These are phyloP conservation scores for Phenganax subtilis DNA, from an alignment of 92 coral and sea anemone genomes.

Conservation along the genomic window DNA sequence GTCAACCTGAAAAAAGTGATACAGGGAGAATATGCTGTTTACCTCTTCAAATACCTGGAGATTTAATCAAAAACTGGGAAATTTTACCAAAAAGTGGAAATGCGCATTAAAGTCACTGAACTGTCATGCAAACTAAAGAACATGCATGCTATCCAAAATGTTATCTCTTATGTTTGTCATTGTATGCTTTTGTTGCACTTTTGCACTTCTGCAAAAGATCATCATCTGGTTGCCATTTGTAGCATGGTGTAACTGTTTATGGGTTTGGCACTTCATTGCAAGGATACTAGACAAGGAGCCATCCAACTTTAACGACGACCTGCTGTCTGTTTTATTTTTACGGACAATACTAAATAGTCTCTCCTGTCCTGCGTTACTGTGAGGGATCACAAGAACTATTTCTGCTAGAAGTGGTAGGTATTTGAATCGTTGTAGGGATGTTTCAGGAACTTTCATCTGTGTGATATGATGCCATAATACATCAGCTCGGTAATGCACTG, in stretches of 20 bases:
- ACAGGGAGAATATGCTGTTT: not conserved
- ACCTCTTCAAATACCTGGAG: not conserved
- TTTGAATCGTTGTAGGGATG: conserved; percentile 14
- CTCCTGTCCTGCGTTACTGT: conserved; percentile 33
- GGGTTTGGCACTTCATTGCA: conserved; percentile 32
- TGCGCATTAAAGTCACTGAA: not conserved
- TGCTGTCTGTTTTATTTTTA: conserved; percentile 25
- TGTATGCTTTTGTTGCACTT: conserved; percentile 20
- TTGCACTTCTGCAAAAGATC: conserved; percentile 32
- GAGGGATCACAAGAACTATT: conserved; percentile 34
- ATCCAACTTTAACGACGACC: conserved; percentile 19
- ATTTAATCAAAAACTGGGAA: not conserved
- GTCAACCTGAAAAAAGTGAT: not conserved
- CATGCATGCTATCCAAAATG: not conserved
- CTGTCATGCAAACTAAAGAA: not conserved
- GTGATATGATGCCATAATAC: conserved; percentile 28
- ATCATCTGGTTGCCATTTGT: conserved; percentile 40
- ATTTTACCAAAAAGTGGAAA: not conserved
- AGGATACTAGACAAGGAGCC: conserved; percentile 27
- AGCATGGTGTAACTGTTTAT: conserved; percentile 38
- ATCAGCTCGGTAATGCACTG: conserved; percentile 27
- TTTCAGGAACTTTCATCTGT: conserved; percentile 13
- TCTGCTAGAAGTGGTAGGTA: conserved; percentile 21
- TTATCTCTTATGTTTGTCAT: conserved; percentile 17
- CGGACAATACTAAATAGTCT: conserved; percentile 27